Evolutionary conservation across 2,888 invertebrate genomes (phyloP), one percentile per base, ranked within the genome.

Genomic region (Mythimna albipuncta): DNA sequence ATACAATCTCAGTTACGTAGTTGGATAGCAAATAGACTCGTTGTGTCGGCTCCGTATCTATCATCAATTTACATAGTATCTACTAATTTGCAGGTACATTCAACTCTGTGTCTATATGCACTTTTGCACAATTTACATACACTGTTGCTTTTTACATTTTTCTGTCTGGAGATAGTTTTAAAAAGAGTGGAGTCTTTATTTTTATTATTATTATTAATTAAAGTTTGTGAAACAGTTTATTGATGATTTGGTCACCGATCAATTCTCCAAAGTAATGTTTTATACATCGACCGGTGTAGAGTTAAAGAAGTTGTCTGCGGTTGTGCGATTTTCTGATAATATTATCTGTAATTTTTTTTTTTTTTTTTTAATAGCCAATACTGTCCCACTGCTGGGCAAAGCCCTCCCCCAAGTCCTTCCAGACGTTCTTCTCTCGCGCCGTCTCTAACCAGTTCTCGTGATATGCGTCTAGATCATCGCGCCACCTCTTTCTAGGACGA

Each of bases 1-100:
- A 84, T 77, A 81, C 63, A 55, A 85, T 84, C 83, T 83, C 35
- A 59, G 66, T 72, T 79, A 77, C 73, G 64, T 72, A 64, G 82
- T 82, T 82, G 81, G 75, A 84, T 86, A 88, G 71, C 78, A 79
- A 81, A 82, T 81, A 62, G 78, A 69, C 69, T 72, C 68, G 73
- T 75, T 75, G 67, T 81, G 81, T 55, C 83, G 69, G 69, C 77
- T 38, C 71, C 62, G 67, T 58, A 66, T 82, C 73, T 69, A 67
- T 70, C 65, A 62, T 79, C 57, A 66, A 83, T 85, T 77, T 81
- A 68, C 77, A 80, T 81, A 41, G 61, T 61, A 72, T 54, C 19
- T 41, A 44, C 50, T 64, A 52, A 84, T 69, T 77, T 61, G 59
- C 55, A 35, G 38, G 72, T 69, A 71, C 81, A 71, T 74, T 86